phyloP scores from a whole-genome alignment of 2,113 vertebrate genomes.

The Leptobrachium ailaonicum region DNA sequence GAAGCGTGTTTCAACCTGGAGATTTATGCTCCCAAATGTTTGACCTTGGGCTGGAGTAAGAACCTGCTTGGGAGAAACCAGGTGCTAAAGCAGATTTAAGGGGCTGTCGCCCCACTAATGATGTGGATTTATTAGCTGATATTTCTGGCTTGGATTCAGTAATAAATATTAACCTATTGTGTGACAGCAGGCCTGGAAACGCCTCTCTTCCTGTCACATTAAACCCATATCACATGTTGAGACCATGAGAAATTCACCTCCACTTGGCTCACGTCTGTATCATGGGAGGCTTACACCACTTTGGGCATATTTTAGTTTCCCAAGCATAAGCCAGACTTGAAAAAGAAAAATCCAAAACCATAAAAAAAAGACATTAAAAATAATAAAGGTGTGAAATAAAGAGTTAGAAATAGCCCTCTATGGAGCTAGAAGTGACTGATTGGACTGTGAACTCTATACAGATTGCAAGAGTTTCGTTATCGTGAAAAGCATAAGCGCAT shows the following conservation, averaged over 20 bases:
- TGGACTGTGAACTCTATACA: neutral
- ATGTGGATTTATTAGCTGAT: slow-evolving; percentile 48
- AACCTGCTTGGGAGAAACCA: slow-evolving; percentile 26
- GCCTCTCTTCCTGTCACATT: slow-evolving; percentile 15
- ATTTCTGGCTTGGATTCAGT: slow-evolving; percentile 45
- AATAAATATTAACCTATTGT: slow-evolving; percentile 48
- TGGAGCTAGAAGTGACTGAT: neutral
- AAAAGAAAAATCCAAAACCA: neutral
- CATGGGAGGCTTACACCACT: neutral
- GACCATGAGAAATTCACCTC: neutral
- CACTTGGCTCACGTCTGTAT: neutral
- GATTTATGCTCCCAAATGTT: slow-evolving; percentile 4
- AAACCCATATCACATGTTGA: neutral
- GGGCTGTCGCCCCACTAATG: slow-evolving; percentile 43
- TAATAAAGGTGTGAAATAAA: too few species aligned
- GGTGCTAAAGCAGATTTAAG: slow-evolving; percentile 36
- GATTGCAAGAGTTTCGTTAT: too few species aligned
- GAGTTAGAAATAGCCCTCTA: too few species aligned
- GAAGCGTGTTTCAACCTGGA: neutral
- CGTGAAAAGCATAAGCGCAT: too few species aligned
- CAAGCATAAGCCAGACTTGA: neutral
- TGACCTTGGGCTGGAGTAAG: slow-evolving; percentile 19
- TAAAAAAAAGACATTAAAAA: too few species aligned
- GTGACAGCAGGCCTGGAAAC: slow-evolving; percentile 19
- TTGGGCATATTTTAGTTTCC: neutral